Base-by-base conservation (phyloP, 2,797 vertebrate species). In the Sylvia borin region DNA sequence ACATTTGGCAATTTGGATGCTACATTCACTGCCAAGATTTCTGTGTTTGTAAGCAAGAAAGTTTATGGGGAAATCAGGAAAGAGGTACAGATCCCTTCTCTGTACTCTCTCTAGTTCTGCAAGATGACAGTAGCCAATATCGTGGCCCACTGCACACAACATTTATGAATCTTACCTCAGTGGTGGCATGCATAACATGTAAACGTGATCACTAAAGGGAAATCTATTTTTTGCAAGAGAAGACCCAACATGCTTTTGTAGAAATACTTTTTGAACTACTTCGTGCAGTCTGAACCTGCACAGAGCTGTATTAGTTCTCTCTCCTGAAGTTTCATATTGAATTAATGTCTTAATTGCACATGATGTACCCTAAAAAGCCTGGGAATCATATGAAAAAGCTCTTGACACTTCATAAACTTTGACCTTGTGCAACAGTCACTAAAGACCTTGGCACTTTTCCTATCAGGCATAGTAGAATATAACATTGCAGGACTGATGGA, bases 191-290 rank as follows among this genome's bases (percentile, higher is more conserved):
- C 13, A 21, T 42, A 34, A 26, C 62, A 73, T 2, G 1, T 31
- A 22, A 66, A 22, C 40, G 62, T 22, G 26, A 43, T 36, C 58
- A 24, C 31, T 75, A 43, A 22, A 54, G 0, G 2, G 27, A 70
- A 85, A 64, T 17, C 1, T n/a, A 40, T 17, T 7, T 80, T 78
- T 60, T 53, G 32, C 16, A 77, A 42, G 4, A 70, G 0, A 60
- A 4, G 9, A 53, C 16, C 3, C 1, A 1, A 5, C 1, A 11
- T 7, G 8, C 2, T 76, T 80, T 47, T 26, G 4, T 26, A 60
- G 64, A 82, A 53, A 21, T 8, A 14, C 11, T 36, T 82, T 82
- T 61, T 57, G 0, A 71, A 53, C 27, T 22, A 17, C 65, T 93
- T 83, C 29, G 2, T 32, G 9, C 7, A 31, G 11, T 43, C 9